A percentile compares a stretch with the other conserved stretches of the same genome.
Evolutionary conservation across 2,888 invertebrate genomes (phyloP).

Genomic region (Chouioia cunea): DNA sequence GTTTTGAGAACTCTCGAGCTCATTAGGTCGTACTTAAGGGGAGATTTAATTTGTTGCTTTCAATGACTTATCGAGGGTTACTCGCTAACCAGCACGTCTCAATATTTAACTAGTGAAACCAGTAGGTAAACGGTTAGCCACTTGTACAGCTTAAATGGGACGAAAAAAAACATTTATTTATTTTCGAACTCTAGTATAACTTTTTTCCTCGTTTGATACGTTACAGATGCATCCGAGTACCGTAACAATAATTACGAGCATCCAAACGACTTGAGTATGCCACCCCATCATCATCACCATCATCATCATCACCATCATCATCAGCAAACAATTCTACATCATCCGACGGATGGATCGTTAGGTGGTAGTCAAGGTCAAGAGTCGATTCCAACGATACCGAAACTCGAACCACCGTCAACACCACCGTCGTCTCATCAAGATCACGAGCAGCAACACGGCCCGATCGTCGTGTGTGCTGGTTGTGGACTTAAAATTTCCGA

Average conservation of each 20-base stretch:
- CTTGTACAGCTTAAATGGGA: too few species aligned
- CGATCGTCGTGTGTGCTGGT: conserved; percentile 81
- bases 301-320: conserved; percentile 61
- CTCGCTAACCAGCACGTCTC: too few species aligned
- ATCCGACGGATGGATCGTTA: conserved; percentile 57
- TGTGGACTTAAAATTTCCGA: conserved; percentile 90
- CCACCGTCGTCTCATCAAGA: conserved; percentile 61
- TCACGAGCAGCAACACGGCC: conserved; percentile 61
- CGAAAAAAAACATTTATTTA: too few species aligned
- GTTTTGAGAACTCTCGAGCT: conserved; percentile 1
- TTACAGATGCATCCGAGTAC: conserved; percentile 61
- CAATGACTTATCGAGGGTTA: too few species aligned
- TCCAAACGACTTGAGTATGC: conserved; percentile 62
- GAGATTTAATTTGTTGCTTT: too few species aligned
- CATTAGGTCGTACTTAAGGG: too few species aligned
- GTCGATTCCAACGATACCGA: conserved; percentile 69
- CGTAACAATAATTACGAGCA: conserved; percentile 62
- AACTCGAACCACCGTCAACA: conserved; percentile 70
- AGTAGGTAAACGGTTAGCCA: too few species aligned
- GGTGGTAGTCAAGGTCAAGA: conserved; percentile 46
- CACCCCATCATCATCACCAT: conserved; percentile 62
- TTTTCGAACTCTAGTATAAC: too few species aligned
- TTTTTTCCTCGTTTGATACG: too few species aligned
- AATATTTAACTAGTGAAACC: too few species aligned
- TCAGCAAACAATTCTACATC: conserved; percentile 56